Conservation (phyloP, 2,888 invertebrate species). For the Smittia aterrima region DNA sequence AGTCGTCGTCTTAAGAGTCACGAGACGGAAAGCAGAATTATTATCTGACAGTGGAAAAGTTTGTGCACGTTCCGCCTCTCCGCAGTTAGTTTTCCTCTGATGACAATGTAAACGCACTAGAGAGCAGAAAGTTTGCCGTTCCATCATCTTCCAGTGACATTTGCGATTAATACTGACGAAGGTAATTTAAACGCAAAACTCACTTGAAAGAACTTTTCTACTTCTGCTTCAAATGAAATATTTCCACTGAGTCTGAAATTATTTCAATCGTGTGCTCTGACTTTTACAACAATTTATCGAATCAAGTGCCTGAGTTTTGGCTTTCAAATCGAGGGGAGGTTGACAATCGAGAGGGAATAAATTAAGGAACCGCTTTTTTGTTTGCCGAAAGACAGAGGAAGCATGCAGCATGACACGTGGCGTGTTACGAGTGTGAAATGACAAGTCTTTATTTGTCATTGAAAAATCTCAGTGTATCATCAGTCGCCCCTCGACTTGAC, state of each 20-base stretch:
- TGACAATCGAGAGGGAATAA: constrained; percentile 21
- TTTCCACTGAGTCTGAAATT: constrained; percentile 8
- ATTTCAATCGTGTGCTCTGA: constrained; percentile 16
- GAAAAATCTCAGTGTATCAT: constrained; percentile 23
- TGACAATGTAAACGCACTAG: too few relatives aligned
- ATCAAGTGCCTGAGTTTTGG: constrained; percentile 15
- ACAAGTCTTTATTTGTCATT: constrained; percentile 28
- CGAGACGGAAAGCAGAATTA: background rate
- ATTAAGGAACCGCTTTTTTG: constrained; percentile 15
- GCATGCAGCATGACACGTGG: constrained; percentile 14
- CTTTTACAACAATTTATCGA: constrained; percentile 1
- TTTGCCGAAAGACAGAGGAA: background rate
- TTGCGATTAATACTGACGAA: constrained; percentile 31
- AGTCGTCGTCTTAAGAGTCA: too few relatives aligned
- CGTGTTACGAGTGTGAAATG: constrained; percentile 26
- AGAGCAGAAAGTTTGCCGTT: background rate
- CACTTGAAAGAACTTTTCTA: background rate
- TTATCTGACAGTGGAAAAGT: background rate
- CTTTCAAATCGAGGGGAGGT: constrained; percentile 6
- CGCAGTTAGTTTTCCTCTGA: too few relatives aligned
- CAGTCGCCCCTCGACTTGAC: background rate
- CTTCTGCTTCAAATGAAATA: background rate
- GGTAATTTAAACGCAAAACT: constrained; percentile 19
- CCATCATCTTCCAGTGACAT: constrained; percentile 2
- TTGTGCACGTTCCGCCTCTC: background rate